These are phyloP conservation scores for Apis cerana DNA, from an alignment of 1,140 invertebrate genomes.

Conservation along the genomic window DNA sequence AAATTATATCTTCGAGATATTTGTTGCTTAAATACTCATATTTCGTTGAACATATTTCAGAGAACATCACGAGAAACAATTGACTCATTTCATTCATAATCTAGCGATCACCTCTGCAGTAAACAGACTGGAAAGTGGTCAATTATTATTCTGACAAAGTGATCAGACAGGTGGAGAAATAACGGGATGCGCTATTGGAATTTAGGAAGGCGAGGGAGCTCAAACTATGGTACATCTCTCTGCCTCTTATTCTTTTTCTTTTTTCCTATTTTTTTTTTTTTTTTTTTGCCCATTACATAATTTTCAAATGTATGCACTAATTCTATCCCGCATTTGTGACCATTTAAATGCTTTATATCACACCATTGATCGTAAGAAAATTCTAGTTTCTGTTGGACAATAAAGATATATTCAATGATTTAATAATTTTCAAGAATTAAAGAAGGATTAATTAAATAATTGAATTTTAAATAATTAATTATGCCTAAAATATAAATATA, in stretches of 20 bases:
- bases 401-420: not conserved
- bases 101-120: constrained; percentile 9
- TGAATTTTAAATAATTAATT: too few species aligned
- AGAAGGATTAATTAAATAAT: too few species aligned
- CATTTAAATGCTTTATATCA: not conserved
- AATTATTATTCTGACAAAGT: constrained; percentile 47
- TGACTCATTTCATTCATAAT: constrained; percentile 33
- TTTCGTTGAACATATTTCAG: not conserved
- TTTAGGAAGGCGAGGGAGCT: constrained; percentile 66
- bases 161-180: constrained; percentile 63
- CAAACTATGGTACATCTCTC: constrained; percentile 45
- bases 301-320: constrained; percentile 7
- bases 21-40: not conserved
- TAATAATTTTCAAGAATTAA: not conserved
- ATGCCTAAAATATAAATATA: too few species aligned
- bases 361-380: not conserved
- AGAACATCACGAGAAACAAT: not conserved
- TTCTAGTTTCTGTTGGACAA: not conserved
- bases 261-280: not conserved
- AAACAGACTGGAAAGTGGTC: constrained; percentile 48
- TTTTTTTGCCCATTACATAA: constrained; percentile 9
- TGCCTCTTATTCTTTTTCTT: not conserved
- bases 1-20: not conserved
- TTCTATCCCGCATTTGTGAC: not conserved
- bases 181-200: constrained; percentile 71